Conservation (phyloP, 2,113 vertebrate genomes). For the Dicrurus megarhynchus region DNA sequence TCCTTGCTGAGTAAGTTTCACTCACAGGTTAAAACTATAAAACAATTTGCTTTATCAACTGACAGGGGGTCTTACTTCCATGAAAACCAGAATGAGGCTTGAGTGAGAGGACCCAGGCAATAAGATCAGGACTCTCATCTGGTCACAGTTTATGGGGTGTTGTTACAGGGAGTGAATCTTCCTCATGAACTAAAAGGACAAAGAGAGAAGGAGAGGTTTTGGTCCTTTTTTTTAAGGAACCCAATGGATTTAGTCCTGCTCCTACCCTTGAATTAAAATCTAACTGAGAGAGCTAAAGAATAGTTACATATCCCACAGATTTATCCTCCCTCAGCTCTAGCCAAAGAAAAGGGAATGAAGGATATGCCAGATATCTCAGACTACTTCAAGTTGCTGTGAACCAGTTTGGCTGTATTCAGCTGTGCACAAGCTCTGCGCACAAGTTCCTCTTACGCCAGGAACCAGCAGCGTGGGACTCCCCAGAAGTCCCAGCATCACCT, state of each 20-base stretch:
- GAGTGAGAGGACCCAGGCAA: not conserved
- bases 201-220: not conserved
- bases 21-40: not conserved
- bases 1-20: not conserved
- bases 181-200: not conserved
- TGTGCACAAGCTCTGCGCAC: not conserved
- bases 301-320: not conserved
- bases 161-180: not conserved
- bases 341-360: not conserved
- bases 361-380: slow-evolving; percentile 12
- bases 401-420: not conserved
- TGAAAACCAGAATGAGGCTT: not conserved
- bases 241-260: not conserved
- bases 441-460: not conserved
- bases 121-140: not conserved
- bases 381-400: not conserved
- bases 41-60: not conserved
- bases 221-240: not conserved
- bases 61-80: not conserved
- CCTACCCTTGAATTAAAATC: not conserved
- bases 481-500: slow-evolving; percentile 10
- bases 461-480: not conserved
- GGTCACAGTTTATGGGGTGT: not conserved
- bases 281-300: not conserved
- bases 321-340: not conserved